These are phyloP conservation scores for Ptychochromis oligacanthus DNA, from an alignment of 2,113 vertebrate species.

Conservation along the genomic window DNA sequence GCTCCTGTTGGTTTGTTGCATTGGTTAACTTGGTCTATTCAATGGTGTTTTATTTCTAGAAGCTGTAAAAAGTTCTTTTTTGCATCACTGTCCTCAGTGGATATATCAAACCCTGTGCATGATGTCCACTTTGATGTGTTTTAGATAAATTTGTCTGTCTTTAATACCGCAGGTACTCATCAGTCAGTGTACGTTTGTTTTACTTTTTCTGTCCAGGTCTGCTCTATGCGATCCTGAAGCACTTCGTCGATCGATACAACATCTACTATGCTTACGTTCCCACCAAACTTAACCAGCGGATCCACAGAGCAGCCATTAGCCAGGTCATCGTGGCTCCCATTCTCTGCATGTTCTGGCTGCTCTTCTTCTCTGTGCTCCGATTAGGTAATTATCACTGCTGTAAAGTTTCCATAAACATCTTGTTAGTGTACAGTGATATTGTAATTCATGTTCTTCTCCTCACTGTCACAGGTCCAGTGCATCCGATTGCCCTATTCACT, in stretches of 20 bases:
- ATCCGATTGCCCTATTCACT: constrained; percentile 90
- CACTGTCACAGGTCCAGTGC: constrained; percentile 81
- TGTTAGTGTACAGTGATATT: neutral
- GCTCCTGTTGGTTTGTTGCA: neutral
- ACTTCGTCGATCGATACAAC: constrained; percentile 96
- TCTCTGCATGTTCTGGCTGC: constrained; percentile 94
- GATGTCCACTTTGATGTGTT: neutral
- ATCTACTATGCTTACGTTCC: constrained; percentile 96
- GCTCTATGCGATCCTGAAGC: constrained; percentile 93
- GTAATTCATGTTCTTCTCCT: neutral
- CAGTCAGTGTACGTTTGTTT: constrained; percentile 1
- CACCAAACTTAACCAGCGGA: constrained; percentile 91
- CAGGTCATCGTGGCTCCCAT: constrained; percentile 92
- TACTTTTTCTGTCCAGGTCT: constrained; percentile 81
- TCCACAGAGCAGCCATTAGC: constrained; percentile 88
- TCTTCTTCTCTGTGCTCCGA: constrained; percentile 95
- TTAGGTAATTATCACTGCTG: constrained; percentile 79
- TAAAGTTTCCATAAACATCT: neutral
- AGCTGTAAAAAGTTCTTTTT: too few species aligned
- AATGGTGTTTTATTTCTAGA: too few species aligned
- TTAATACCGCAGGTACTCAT: neutral
- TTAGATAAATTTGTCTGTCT: neutral
- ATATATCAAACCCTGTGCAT: neutral
- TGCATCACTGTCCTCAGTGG: neutral
- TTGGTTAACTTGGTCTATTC: too few species aligned